These are phyloP conservation scores for Tachina fera DNA, from an alignment of 2,888 invertebrate species.

Conservation along the genomic window DNA sequence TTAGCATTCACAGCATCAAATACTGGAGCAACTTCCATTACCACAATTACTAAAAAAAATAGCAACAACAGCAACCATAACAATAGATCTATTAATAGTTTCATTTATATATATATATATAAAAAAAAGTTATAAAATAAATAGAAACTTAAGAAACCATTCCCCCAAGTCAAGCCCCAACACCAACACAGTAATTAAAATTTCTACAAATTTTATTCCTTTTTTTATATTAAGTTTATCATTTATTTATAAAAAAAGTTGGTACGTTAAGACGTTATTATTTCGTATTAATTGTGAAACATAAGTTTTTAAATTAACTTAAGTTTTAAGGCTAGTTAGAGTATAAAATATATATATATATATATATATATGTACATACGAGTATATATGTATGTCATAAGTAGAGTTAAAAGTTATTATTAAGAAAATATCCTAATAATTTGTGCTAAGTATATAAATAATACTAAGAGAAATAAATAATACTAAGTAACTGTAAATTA, in stretches of 20 bases:
- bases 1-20: slow-evolving; percentile 78
- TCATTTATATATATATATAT: slow-evolving; percentile 14
- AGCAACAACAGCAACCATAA: slow-evolving; percentile 7
- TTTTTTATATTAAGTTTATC: too few species aligned
- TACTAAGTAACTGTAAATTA: background rate
- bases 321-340: background rate
- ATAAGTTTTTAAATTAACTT: background rate
- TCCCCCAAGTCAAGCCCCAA: too few species aligned
- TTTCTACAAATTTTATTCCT: background rate
- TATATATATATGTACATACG: too few species aligned
- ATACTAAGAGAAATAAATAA: slow-evolving; percentile 2
- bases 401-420: background rate
- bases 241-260: too few species aligned
- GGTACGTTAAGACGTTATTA: background rate
- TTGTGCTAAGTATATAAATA: background rate
- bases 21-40: slow-evolving; percentile 23
- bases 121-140: background rate
- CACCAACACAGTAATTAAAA: background rate
- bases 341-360: background rate
- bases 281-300: background rate
- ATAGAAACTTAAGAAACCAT: background rate
- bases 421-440: background rate
- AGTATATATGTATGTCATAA: background rate
- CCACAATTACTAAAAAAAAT: slow-evolving; percentile 28
- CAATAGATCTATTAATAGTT: slow-evolving; percentile 24